These are phyloP conservation scores for Drosophila cyrtoloma DNA, from an alignment of 2,888 invertebrate species.

Conservation along the genomic window DNA sequence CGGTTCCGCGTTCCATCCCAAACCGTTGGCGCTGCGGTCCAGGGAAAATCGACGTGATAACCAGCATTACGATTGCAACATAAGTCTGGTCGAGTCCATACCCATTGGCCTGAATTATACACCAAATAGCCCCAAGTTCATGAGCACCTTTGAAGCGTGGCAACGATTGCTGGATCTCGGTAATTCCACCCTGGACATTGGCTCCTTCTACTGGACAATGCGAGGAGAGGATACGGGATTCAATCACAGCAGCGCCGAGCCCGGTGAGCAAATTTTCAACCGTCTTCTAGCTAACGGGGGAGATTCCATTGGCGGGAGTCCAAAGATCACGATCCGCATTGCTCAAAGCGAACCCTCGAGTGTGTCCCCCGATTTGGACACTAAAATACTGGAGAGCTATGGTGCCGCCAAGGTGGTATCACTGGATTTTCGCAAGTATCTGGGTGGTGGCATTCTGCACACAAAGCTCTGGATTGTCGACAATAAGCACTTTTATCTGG, in stretches of 20 bases:
- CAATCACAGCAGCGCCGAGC: slow-evolving; percentile 90
- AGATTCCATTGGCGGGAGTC: slow-evolving; percentile 85
- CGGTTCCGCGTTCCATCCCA: slow-evolving; percentile 51
- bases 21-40: slow-evolving; percentile 19
- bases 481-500: slow-evolving; percentile 94
- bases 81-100: slow-evolving; percentile 96
- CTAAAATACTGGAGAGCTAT: slow-evolving; percentile 84
- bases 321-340: slow-evolving; percentile 89
- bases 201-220: slow-evolving; percentile 97
- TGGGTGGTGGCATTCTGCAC: slow-evolving; percentile 95
- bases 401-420: slow-evolving; percentile 88
- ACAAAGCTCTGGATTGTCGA: slow-evolving; percentile 98
- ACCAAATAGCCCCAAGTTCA: slow-evolving; percentile 87
- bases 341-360: slow-evolving; percentile 94
- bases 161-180: slow-evolving; percentile 91
- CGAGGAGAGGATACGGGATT: slow-evolving; percentile 90
- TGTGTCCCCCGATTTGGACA: slow-evolving; percentile 86
- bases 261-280: slow-evolving; percentile 94
- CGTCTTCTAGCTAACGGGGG: slow-evolving; percentile 87
- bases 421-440: slow-evolving; percentile 84
- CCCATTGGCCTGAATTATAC: slow-evolving; percentile 94
- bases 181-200: slow-evolving; percentile 93
- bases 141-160: slow-evolving; percentile 93
- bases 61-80: slow-evolving; percentile 65
- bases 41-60: slow-evolving; percentile 28